phyloP scores from a whole-genome alignment of 1,140 invertebrate species.

The Brachionus koreanus region DNA sequence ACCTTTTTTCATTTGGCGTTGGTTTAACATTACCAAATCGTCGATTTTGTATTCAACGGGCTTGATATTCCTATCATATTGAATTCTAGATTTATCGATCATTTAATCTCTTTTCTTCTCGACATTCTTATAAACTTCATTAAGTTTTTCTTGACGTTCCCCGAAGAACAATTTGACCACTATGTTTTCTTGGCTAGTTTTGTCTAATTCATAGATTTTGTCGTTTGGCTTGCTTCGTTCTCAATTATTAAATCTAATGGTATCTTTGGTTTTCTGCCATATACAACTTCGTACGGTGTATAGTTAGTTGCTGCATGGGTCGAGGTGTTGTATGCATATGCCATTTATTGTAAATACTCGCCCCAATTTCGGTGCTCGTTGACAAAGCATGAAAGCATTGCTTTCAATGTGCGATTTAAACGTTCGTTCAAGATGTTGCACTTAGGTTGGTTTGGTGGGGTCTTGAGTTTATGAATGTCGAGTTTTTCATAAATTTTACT shows the following conservation, averaged over 20 bases:
- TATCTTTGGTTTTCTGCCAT: no score
- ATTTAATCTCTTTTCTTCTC: neutral
- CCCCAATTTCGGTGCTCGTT: conserved; percentile 21
- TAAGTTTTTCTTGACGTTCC: neutral
- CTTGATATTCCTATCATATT: neutral
- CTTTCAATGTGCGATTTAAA: no score
- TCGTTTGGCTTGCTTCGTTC: neutral
- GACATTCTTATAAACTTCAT: neutral
- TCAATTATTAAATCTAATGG: conserved; percentile 3
- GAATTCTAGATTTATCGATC: neutral
- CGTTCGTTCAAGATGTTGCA: conserved; percentile 12
- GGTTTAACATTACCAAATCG: neutral
- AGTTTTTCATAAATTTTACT: conserved; percentile 34
- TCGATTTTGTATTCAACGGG: neutral
- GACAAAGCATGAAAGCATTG: no score
- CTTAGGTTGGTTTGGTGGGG: conserved; percentile 12
- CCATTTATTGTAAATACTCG: neutral
- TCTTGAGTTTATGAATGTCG: conserved; percentile 42
- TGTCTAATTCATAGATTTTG: neutral
- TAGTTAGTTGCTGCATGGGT: neutral
- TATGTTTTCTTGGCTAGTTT: neutral
- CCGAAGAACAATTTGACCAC: no score
- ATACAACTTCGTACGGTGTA: neutral
- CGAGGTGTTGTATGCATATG: no score
- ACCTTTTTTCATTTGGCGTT: neutral